Evolutionary conservation across 2,113 vertebrate species (phyloP).

Genomic region (Montifringilla adamsi): DNA sequence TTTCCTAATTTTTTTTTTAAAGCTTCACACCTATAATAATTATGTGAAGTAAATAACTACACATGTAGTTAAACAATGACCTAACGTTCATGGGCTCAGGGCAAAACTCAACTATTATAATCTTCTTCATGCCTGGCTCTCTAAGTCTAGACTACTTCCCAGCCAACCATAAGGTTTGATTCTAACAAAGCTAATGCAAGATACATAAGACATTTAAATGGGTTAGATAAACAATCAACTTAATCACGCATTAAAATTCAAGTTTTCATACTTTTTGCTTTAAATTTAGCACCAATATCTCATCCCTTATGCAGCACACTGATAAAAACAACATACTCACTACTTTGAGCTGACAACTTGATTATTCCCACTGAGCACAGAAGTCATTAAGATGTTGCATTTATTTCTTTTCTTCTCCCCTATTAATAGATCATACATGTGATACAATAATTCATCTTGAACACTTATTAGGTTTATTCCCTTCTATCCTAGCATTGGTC

Average conservation of each 20-base stretch:
- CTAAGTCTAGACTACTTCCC: not conserved
- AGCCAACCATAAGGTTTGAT: not conserved
- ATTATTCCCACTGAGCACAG: conserved; percentile 21
- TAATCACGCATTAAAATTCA: conserved; percentile 7
- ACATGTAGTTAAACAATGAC: not conserved
- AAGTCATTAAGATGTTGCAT: not conserved
- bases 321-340: conserved; percentile 10
- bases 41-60: not conserved
- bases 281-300: conserved; percentile 27
- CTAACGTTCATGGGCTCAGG: not conserved
- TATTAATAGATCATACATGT: conserved; percentile 11
- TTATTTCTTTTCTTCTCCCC: conserved; percentile 20
- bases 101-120: not conserved
- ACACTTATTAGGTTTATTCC: not conserved
- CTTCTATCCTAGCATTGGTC: not conserved
- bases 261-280: conserved; percentile 13
- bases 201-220: not conserved
- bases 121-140: not conserved
- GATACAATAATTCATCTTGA: not conserved
- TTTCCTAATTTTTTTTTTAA: not conserved
- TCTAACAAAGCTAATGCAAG: not conserved
- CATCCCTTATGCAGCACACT: not conserved
- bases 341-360: conserved; percentile 24
- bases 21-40: not conserved
- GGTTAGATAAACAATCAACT: not conserved